phyloP scores from a whole-genome alignment of 2,113 vertebrate genomes.

The Anolis sagrei region DNA sequence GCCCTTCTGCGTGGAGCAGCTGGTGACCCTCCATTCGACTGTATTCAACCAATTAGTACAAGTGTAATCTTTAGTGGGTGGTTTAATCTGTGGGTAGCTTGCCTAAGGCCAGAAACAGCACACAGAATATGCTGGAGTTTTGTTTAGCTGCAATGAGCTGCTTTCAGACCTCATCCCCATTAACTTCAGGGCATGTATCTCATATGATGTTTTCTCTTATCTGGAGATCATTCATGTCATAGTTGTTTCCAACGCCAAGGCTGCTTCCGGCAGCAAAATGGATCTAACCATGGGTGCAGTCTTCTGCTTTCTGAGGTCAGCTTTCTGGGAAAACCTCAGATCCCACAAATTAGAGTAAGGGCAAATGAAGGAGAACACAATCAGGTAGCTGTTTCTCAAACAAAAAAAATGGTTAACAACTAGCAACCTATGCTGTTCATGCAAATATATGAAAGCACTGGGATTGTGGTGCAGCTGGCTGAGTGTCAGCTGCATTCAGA shows the following conservation, averaged over 20 bases:
- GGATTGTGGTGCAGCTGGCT: too few species aligned
- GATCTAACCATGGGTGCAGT: neutral
- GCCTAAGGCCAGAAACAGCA: neutral
- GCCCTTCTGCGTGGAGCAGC: constrained; percentile 35
- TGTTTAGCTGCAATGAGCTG: neutral
- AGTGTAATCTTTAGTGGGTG: neutral
- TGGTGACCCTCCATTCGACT: neutral
- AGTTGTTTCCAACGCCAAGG: fast-evolving
- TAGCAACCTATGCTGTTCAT: too few species aligned
- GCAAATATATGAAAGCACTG: too few species aligned
- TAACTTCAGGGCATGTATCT: neutral
- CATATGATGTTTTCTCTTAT: too few species aligned
- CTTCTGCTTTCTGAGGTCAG: too few species aligned
- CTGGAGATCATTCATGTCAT: neutral
- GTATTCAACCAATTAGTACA: constrained; percentile 35
- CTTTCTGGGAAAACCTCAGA: too few species aligned
- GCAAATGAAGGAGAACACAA: too few species aligned
- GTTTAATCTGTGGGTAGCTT: constrained; percentile 8
- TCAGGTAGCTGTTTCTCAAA: too few species aligned
- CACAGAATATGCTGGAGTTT: neutral
- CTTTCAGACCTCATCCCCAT: neutral
- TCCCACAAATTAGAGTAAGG: too few species aligned
- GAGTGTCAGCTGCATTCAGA: too few species aligned
- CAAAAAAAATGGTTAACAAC: too few species aligned
- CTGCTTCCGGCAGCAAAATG: neutral